Conservation (phyloP, 2,797 vertebrate species). For the Todus mexicanus region DNA sequence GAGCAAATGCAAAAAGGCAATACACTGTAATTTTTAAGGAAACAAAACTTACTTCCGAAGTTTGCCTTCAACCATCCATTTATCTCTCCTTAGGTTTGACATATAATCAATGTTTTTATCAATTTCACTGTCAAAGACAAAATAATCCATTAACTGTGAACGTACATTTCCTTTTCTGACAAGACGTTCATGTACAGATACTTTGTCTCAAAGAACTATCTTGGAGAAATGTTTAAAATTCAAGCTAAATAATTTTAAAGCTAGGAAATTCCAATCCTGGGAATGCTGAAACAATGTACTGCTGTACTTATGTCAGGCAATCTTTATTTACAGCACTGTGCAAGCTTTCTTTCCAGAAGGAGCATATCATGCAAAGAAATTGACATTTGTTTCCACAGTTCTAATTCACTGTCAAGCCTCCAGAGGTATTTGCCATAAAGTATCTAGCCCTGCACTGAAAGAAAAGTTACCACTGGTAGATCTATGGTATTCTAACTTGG, state of each 20-base stretch:
- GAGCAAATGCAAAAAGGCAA: conserved; percentile 10
- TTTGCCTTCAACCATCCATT: conserved; percentile 92
- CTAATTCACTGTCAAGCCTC: background rate
- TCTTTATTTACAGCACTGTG: background rate
- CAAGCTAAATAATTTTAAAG: background rate
- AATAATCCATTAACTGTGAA: conserved; percentile 24
- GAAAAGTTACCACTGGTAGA: background rate
- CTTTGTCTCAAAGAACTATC: background rate
- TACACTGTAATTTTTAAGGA: conserved; percentile 20
- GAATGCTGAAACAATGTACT: accelerated
- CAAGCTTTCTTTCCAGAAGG: background rate
- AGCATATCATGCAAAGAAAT: background rate
- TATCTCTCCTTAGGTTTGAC: conserved; percentile 94
- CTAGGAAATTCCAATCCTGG: background rate
- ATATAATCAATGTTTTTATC: conserved; percentile 97
- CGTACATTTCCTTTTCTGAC: background rate
- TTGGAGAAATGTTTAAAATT: background rate
- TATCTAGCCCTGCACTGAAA: background rate
- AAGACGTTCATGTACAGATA: background rate
- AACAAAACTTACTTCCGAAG: conserved; percentile 91
- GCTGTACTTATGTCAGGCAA: background rate
- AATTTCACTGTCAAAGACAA: conserved; percentile 88
- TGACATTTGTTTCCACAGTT: background rate
- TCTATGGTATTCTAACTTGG: background rate
- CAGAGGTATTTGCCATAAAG: background rate